phyloP scores from a whole-genome alignment of 2,888 invertebrate genomes.

The Perizoma flavofasciatum region DNA sequence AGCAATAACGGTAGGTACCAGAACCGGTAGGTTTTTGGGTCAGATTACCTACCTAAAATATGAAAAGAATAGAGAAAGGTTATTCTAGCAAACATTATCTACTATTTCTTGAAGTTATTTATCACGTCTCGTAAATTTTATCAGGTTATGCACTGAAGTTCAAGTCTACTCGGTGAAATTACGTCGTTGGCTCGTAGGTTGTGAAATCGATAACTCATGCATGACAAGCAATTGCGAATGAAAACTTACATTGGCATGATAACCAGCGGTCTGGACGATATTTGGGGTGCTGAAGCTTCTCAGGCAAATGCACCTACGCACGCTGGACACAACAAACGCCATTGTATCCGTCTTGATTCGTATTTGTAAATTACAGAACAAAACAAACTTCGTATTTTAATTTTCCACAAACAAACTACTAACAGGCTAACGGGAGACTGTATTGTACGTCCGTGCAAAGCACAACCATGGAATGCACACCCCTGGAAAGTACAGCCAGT shows the following conservation, averaged over 20 bases:
- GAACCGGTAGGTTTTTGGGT: too few relatives aligned
- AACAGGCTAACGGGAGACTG: too few relatives aligned
- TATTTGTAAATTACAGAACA: neutral
- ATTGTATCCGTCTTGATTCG: conserved; percentile 41
- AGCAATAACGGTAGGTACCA: too few relatives aligned
- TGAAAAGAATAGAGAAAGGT: too few relatives aligned
- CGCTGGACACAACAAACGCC: conserved; percentile 62
- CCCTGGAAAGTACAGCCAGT: too few relatives aligned
- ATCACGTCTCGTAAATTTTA: conserved; percentile 5
- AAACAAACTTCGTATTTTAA: neutral
- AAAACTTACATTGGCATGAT: conserved; percentile 90
- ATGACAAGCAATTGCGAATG: conserved; percentile 53
- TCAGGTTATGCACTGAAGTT: conserved; percentile 28
- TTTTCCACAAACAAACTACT: neutral
- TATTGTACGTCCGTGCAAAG: too few relatives aligned
- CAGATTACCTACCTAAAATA: too few relatives aligned
- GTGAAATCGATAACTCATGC: conserved; percentile 63
- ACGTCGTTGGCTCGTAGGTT: conserved; percentile 31
- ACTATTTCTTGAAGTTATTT: neutral
- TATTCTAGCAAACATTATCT: too few relatives aligned
- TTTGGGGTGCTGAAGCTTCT: conserved; percentile 62
- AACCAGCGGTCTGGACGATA: conserved; percentile 82
- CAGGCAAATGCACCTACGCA: conserved; percentile 70
- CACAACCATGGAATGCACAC: too few relatives aligned
- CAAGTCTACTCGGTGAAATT: conserved; percentile 33